Percentiles rank a stretch among this genome's conserved stretches.
These are phyloP conservation scores for Glossosoma conforme DNA, from an alignment of 1,140 invertebrate species.

Conservation along the genomic window DNA sequence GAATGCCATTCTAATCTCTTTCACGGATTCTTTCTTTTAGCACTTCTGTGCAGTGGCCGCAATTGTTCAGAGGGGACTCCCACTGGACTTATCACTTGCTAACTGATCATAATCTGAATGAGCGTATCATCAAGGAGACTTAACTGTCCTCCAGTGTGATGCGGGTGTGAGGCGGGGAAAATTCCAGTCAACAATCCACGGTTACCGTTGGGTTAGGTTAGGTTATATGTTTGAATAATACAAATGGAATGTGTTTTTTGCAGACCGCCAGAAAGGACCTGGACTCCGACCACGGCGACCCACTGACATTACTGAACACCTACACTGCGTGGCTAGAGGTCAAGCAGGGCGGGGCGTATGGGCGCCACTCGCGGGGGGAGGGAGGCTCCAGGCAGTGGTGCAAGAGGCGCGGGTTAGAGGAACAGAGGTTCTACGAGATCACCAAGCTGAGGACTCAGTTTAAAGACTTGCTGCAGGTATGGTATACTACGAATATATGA, in stretches of 20 bases:
- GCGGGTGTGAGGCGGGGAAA: too few relatives aligned
- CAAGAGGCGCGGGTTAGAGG: conserved; percentile 80
- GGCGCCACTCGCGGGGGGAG: conserved; percentile 18
- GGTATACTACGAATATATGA: too few relatives aligned
- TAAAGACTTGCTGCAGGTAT: conserved; percentile 74
- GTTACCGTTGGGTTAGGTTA: too few relatives aligned
- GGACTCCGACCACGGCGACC: conserved; percentile 93
- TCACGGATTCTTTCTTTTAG: too few relatives aligned
- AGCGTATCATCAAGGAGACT: too few relatives aligned
- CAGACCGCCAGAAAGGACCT: conserved; percentile 73
- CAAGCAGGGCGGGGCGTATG: conserved; percentile 52
- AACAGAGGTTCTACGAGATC: conserved; percentile 95
- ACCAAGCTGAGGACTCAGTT: conserved; percentile 90
- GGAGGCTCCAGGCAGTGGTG: conserved; percentile 77
- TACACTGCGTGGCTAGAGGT: conserved; percentile 87
- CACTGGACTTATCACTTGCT: too few relatives aligned
- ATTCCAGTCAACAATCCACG: too few relatives aligned
- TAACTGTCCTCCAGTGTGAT: too few relatives aligned
- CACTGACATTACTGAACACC: conserved; percentile 83
- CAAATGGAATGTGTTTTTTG: conserved; percentile 27
- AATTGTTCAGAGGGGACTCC: too few relatives aligned
- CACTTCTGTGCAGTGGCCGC: too few relatives aligned
- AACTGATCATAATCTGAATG: too few relatives aligned
- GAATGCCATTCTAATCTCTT: too few relatives aligned
- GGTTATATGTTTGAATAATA: conserved; percentile 6